A percentile compares a stretch with the other conserved stretches of the same genome.
phyloP scores from a whole-genome alignment of 2,113 vertebrate genomes.

The Setophaga coronata region DNA sequence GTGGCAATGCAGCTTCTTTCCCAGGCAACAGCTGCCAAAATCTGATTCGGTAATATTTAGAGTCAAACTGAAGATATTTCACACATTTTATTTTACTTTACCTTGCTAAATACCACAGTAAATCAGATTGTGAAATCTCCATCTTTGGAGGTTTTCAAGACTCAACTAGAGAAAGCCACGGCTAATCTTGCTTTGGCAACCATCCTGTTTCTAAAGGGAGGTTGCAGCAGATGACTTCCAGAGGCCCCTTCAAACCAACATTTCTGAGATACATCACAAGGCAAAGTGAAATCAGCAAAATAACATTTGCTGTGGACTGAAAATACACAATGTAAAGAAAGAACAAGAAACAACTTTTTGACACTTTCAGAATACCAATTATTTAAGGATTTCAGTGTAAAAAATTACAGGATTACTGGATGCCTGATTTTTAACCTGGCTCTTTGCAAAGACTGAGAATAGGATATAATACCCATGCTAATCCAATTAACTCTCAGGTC shows the following conservation, averaged over 20 bases:
- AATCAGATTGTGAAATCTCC: background rate
- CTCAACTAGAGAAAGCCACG: background rate
- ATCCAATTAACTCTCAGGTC: conserved; percentile 70
- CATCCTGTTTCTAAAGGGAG: background rate
- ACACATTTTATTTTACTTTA: background rate
- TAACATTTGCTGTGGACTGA: background rate
- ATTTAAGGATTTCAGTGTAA: background rate
- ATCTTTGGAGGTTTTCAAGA: background rate
- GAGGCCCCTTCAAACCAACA: background rate
- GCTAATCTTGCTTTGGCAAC: conserved; percentile 20
- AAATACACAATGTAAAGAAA: background rate
- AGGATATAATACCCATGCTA: background rate
- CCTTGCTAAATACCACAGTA: background rate
- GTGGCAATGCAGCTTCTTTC: background rate
- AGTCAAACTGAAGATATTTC: background rate
- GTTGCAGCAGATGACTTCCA: background rate
- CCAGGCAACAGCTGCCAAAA: background rate
- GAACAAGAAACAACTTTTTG: background rate
- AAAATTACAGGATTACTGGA: background rate
- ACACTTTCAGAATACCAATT: background rate
- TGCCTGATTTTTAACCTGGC: background rate
- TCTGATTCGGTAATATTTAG: background rate
- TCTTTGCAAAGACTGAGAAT: background rate
- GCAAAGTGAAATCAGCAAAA: background rate
- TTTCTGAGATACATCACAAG: background rate